phyloP scores from a whole-genome alignment of 2,888 invertebrate genomes.

The Hesperia comma region DNA sequence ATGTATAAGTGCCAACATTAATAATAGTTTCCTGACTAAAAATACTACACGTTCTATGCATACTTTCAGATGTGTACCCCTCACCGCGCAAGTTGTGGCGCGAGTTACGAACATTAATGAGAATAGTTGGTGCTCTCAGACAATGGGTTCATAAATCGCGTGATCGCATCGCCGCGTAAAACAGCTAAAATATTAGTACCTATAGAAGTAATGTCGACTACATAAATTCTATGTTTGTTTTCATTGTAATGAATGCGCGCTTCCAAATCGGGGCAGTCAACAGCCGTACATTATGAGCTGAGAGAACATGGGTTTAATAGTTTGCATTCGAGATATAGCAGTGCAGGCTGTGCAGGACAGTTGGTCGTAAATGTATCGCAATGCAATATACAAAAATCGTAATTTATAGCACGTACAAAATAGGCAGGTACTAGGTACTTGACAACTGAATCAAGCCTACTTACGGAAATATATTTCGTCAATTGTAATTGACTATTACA shows the following conservation, averaged over 20 bases:
- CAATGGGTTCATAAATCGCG: constrained; percentile 75
- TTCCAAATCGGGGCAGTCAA: constrained; percentile 55
- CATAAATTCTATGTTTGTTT: constrained; percentile 64
- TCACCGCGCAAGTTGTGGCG: constrained; percentile 45
- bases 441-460: no score
- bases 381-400: background rate
- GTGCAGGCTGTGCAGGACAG: background rate
- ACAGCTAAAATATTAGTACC: constrained; percentile 62
- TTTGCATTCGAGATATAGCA: constrained; percentile 13
- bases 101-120: constrained; percentile 63
- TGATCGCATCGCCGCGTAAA: constrained; percentile 68
- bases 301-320: constrained; percentile 24
- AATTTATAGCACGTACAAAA: background rate
- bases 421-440: background rate
- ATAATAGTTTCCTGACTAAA: constrained; percentile 8
- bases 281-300: constrained; percentile 16
- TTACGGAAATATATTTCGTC: no score
- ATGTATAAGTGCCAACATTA: background rate
- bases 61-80: constrained; percentile 28
- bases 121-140: constrained; percentile 61
- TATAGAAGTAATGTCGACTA: constrained; percentile 51
- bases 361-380: background rate
- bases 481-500: no score
- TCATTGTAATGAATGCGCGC: constrained; percentile 65
- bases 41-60: constrained; percentile 18